A percentile compares a stretch with the other conserved stretches of the same genome.
Conservation (phyloP, 2,113 vertebrate species). For the Oceanites oceanicus region DNA sequence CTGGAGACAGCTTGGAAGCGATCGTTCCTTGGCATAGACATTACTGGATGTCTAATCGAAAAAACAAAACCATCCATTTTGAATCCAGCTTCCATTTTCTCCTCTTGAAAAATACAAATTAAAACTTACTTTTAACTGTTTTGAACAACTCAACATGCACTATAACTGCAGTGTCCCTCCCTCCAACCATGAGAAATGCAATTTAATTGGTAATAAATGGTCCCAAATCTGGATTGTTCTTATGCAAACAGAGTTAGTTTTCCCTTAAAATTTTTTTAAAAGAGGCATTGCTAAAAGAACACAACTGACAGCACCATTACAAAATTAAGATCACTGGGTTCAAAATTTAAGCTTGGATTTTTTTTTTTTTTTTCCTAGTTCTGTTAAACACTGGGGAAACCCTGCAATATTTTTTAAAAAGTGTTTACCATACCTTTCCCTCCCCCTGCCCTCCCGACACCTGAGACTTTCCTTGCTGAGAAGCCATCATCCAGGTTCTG, state of each 20-base stretch:
- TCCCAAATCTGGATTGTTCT: constrained; percentile 75
- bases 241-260: constrained; percentile 67
- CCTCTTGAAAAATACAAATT: constrained; percentile 40
- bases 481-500: constrained; percentile 85
- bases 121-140: constrained; percentile 14
- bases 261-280: constrained; percentile 65
- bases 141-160: constrained; percentile 63
- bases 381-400: constrained; percentile 68
- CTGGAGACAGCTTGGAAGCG: constrained; percentile 7
- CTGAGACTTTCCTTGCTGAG: constrained; percentile 72
- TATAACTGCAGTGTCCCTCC: constrained; percentile 28
- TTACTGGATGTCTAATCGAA: constrained; percentile 2
- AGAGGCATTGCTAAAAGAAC: constrained; percentile 82
- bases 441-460: constrained; percentile 67
- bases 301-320: constrained; percentile 92
- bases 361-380: constrained; percentile 55
- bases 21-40: constrained; percentile 19
- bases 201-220: constrained; percentile 74
- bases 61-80: constrained; percentile 27
- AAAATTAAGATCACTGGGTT: constrained; percentile 87
- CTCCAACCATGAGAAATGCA: constrained; percentile 41
- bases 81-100: constrained; percentile 49
- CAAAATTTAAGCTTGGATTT: constrained; percentile 74
- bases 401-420: constrained; percentile 71
- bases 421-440: constrained; percentile 64